Evolutionary conservation across 2,888 invertebrate species (phyloP), one percentile per base, ranked within the genome.

Genomic region (Hermaeophaga mercurialis): DNA sequence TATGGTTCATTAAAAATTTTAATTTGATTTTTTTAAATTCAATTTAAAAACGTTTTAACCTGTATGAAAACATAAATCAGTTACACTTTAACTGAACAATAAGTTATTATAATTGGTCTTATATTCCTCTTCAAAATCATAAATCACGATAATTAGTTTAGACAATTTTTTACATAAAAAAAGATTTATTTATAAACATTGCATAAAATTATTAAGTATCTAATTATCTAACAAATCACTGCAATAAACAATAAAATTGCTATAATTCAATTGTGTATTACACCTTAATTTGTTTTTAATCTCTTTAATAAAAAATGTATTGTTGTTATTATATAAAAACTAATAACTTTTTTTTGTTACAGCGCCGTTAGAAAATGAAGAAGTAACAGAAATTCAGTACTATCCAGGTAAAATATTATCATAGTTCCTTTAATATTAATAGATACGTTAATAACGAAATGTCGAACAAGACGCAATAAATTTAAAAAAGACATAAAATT

Each of bases 371-470:
- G 81, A 82, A 72, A 84, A 61, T 26, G 69, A 70, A 59, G 62
- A 67, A 69, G 82, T 82, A 66, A 82, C 85, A 61, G 82, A 85
- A 70, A 77, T 86, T 74, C 85, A 86, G 76, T 80, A 84, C 73
- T 85, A 86, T 74, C 83, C 86, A 75, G 81, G 82, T 82, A 76
- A 81, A 58, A 19, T n/a, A n/a, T n/a, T n/a, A n/a, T n/a, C n/a
- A n/a, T n/a, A n/a, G n/a, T n/a, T n/a, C n/a, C n/a, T n/a, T n/a
- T n/a, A n/a, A n/a, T n/a, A n/a, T n/a, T n/a, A n/a, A n/a, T n/a
- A n/a, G n/a, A n/a, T n/a, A n/a, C n/a, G n/a, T n/a, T n/a, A n/a
- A n/a, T n/a, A n/a, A n/a, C n/a, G n/a, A n/a, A n/a, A n/a, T n/a
- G n/a, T n/a, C n/a, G n/a, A n/a, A n/a, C n/a, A n/a, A n/a, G n/a